Conservation (phyloP, 2,888 invertebrate genomes). For the Drosophila setosimentum region DNA sequence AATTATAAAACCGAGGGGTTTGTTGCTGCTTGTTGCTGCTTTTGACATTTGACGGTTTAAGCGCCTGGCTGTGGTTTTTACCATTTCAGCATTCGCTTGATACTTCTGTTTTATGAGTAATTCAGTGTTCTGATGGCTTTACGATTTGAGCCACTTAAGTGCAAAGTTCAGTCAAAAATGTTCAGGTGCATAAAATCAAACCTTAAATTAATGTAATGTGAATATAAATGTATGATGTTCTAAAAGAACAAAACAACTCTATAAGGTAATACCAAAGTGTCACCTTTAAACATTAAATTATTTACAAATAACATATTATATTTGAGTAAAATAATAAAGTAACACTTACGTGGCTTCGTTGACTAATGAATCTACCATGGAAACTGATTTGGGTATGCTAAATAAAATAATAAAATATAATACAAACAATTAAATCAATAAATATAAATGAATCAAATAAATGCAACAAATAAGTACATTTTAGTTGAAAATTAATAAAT, state of each 20-base stretch:
- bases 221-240: background rate
- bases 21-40: background rate
- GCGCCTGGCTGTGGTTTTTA: slow-evolving; percentile 25
- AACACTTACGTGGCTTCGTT: slow-evolving; percentile 81
- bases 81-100: slow-evolving; percentile 13
- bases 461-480: slow-evolving; percentile 6
- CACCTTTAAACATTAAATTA: background rate
- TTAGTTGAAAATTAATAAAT: background rate
- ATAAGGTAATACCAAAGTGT: background rate
- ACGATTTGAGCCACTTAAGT: slow-evolving; percentile 19
- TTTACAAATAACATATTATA: background rate
- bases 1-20: slow-evolving; percentile 48
- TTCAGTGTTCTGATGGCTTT: slow-evolving; percentile 9
- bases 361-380: slow-evolving; percentile 80
- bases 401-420: slow-evolving; percentile 39
- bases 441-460: slow-evolving; percentile 21
- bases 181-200: background rate
- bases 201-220: too few relatives aligned
- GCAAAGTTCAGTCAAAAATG: slow-evolving; percentile 4
- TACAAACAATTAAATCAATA: slow-evolving; percentile 26
- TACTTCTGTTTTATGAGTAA: slow-evolving; percentile 28
- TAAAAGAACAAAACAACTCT: background rate
- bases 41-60: slow-evolving; percentile 41
- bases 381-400: slow-evolving; percentile 69
- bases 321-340: slow-evolving; percentile 23